Evolutionary conservation across 2,113 vertebrate species (phyloP).

Genomic region (Podarcis muralis): DNA sequence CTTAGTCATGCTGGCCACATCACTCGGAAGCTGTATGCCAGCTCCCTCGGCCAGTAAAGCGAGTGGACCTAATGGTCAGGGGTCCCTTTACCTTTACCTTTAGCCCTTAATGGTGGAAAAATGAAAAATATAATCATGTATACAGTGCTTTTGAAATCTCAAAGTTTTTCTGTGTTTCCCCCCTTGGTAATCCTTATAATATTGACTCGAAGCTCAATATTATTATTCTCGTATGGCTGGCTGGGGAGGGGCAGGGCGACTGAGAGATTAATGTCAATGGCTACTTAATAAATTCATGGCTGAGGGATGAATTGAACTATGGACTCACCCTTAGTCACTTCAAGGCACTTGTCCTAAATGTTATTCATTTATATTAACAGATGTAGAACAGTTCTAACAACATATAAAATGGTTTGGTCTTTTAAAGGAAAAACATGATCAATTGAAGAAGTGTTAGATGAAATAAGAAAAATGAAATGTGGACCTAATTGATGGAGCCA

Average conservation of each 20-base stretch:
- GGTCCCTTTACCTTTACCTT: no score
- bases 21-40: no score
- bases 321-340: neutral
- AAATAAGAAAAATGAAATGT: no score
- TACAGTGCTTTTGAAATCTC: neutral
- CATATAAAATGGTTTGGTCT: no score
- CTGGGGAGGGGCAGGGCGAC: neutral
- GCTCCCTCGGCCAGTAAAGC: no score
- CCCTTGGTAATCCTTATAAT: neutral
- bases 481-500: no score
- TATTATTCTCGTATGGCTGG: neutral
- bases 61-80: no score
- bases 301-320: neutral
- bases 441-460: no score
- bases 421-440: no score
- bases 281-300: neutral
- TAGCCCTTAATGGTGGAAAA: neutral
- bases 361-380: neutral
- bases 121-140: neutral
- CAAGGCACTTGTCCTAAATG: neutral
- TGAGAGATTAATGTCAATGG: neutral
- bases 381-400: neutral
- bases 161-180: neutral
- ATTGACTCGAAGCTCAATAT: neutral
- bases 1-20: no score